Percentiles rank a stretch among this genome's conserved stretches.
Conservation (phyloP, 2,113 vertebrate species). For the Actenoides lindsayi region DNA sequence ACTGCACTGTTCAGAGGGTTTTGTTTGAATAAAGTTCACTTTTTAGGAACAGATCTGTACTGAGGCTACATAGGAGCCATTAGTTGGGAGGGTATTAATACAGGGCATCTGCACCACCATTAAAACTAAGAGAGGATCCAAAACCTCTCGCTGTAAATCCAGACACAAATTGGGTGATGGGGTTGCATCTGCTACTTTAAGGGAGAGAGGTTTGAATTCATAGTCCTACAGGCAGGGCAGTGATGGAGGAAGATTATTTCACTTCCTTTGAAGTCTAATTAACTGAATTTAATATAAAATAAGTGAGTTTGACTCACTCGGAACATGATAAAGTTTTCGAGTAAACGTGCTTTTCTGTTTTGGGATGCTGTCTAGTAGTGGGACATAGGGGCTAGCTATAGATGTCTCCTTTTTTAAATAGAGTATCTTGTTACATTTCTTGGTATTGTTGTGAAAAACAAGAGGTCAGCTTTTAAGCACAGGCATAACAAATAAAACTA, state of each 20-base stretch:
- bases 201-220: background rate
- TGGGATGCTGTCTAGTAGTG: background rate
- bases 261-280: conserved; percentile 9
- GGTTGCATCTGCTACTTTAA: background rate
- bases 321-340: background rate
- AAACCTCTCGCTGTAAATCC: background rate
- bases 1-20: background rate
- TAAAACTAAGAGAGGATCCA: background rate
- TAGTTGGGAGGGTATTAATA: background rate
- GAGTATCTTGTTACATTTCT: background rate
- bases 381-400: background rate
- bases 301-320: background rate
- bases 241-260: background rate
- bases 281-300: background rate
- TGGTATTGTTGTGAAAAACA: background rate
- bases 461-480: background rate
- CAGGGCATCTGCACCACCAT: background rate
- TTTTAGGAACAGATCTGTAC: background rate
- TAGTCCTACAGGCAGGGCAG: background rate
- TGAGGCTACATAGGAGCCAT: background rate
- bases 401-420: background rate
- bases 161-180: background rate
- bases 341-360: background rate
- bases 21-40: background rate
- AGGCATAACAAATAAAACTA: background rate